Evolutionary conservation across 2,888 invertebrate genomes (phyloP).

Genomic region (Imbricaverruca yamaguchii): DNA sequence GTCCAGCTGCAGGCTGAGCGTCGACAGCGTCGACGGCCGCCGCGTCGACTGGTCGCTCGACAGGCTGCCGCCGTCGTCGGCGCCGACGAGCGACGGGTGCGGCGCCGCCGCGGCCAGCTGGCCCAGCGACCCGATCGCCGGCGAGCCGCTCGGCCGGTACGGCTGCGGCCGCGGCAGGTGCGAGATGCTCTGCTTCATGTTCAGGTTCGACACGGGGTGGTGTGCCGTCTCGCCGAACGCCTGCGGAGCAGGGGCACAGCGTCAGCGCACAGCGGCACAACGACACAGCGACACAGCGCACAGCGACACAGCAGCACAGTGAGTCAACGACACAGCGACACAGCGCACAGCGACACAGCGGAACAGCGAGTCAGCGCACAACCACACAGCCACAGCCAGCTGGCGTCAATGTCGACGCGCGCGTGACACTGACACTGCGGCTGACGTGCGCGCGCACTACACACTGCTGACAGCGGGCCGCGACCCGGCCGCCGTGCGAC

Average conservation of each 20-base stretch:
- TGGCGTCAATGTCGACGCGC: not conserved
- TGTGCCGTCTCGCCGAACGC: slow-evolving; percentile 86
- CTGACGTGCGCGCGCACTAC: too few species aligned
- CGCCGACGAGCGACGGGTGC: not conserved
- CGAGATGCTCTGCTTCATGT: slow-evolving; percentile 31
- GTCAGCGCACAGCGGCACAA: not conserved
- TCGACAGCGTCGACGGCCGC: slow-evolving; percentile 4
- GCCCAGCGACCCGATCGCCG: not conserved
- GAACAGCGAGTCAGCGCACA: too few species aligned
- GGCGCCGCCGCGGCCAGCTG: slow-evolving; percentile 52
- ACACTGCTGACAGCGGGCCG: not conserved
- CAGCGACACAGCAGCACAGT: not conserved
- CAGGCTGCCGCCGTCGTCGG: slow-evolving; percentile 19
- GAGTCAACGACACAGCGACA: not conserved
- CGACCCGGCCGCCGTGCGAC: too few species aligned
- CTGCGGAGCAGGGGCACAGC: slow-evolving; percentile 44
- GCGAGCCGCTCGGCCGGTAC: slow-evolving; percentile 34
- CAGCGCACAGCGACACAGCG: too few species aligned
- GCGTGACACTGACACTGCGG: too few species aligned
- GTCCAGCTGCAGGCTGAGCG: not conserved
- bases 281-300: not conserved
- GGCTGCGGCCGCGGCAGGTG: slow-evolving; percentile 37
- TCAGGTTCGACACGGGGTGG: slow-evolving; percentile 74
- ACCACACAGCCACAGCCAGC: not conserved
- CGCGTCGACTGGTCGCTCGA: not conserved